A percentile compares a stretch with the other conserved stretches of the same genome.
phyloP scores from a whole-genome alignment of 2,113 vertebrate genomes.

The Spilogale gracilis region DNA sequence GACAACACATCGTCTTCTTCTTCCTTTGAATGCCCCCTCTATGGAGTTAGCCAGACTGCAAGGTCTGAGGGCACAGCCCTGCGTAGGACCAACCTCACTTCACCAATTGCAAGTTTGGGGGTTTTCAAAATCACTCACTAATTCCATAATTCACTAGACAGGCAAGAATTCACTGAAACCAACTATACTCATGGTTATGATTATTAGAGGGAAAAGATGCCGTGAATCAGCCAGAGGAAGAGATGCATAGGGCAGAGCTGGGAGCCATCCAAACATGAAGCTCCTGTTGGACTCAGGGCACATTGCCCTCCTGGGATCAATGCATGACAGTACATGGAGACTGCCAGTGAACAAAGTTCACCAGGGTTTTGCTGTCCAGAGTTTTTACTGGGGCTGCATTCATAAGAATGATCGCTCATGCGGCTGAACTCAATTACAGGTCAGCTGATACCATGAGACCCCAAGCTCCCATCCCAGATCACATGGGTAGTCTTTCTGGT shows the following conservation, averaged over 20 bases:
- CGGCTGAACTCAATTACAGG: neutral
- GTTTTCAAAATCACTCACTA: neutral
- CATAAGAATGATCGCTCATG: neutral
- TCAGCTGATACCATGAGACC: neutral
- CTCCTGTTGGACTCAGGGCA: neutral
- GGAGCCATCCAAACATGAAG: neutral
- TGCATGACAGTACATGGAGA: rapidly evolving
- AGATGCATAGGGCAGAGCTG: neutral
- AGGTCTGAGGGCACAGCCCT: neutral
- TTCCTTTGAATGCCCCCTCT: neutral
- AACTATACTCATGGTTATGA: neutral
- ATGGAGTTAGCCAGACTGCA: neutral
- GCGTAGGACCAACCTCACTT: neutral
- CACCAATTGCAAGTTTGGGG: neutral
- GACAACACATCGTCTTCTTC: neutral
- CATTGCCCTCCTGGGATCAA: neutral
- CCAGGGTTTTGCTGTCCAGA: neutral
- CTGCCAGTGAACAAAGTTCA: neutral
- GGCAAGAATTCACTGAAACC: neutral
- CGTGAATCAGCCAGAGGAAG: neutral
- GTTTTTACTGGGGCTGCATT: neutral
- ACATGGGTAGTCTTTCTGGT: neutral
- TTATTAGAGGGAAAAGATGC: neutral
- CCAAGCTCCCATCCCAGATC: neutral
- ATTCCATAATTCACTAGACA: neutral